Conservation (phyloP, 2,797 vertebrate species). For the Sebastes vulpes region DNA sequence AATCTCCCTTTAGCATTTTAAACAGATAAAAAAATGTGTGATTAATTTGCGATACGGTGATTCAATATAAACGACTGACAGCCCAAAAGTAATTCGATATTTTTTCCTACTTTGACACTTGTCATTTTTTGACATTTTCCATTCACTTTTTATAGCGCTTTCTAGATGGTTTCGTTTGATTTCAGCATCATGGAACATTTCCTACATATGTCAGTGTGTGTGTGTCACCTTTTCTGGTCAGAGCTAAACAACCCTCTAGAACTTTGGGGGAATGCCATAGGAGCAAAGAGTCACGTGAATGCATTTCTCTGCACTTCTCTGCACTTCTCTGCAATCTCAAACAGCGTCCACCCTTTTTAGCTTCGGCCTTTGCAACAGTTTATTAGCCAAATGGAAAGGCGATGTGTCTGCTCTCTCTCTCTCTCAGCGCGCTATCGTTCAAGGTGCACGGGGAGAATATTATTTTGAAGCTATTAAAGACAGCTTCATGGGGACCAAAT, state of each 20-base stretch:
- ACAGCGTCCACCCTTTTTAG: background rate
- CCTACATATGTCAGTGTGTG: background rate
- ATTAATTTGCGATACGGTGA: too few relatives aligned
- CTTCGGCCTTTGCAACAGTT: slow-evolving; percentile 11
- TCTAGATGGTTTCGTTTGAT: background rate
- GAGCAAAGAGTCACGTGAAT: background rate
- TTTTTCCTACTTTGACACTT: background rate
- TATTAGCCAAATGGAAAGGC: slow-evolving; percentile 11
- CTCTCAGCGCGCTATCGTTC: background rate
- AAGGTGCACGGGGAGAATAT: slow-evolving; percentile 8
- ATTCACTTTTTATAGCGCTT: background rate
- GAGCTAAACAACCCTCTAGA: background rate
- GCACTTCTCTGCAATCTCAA: background rate
- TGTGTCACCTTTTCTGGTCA: background rate
- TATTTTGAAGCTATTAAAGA: slow-evolving; percentile 48
- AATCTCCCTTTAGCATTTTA: too few relatives aligned
- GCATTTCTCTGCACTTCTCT: background rate
- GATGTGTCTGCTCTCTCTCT: background rate
- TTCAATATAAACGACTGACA: too few relatives aligned
- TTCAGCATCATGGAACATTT: background rate
- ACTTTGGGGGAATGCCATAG: background rate
- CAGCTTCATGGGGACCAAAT: slow-evolving; percentile 40
- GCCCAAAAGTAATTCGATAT: too few relatives aligned
- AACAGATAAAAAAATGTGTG: too few relatives aligned
- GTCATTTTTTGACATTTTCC: background rate